These are phyloP conservation scores for Stenurella melanura DNA, from an alignment of 2,888 invertebrate species.

Conservation along the genomic window DNA sequence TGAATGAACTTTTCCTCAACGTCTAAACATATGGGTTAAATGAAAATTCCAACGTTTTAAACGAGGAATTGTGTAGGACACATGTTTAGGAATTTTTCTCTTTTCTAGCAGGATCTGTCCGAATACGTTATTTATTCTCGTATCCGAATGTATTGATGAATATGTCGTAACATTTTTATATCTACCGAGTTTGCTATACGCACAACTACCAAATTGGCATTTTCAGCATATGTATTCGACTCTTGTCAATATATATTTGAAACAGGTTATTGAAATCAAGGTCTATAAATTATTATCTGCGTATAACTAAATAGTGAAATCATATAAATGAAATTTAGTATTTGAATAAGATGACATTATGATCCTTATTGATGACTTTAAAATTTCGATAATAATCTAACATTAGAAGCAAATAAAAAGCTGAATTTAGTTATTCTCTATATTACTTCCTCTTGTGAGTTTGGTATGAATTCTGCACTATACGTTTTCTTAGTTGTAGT, in stretches of 20 bases:
- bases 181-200: background rate
- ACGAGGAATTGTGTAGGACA: conserved; percentile 39
- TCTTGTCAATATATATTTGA: background rate
- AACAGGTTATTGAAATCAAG: background rate
- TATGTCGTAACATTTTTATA: background rate
- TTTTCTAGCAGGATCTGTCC: background rate
- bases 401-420: no score
- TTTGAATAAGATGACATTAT: no score
- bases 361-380: no score
- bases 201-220: background rate
- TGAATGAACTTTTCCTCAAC: conserved; percentile 73
- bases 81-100: conserved; percentile 29
- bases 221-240: background rate
- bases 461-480: no score
- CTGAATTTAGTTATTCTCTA: no score
- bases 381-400: no score
- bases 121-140: background rate
- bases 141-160: conserved; percentile 1
- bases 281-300: background rate
- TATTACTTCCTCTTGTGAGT: no score
- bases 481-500: no score
- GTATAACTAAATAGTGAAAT: no score
- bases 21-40: conserved; percentile 71
- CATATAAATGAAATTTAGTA: no score
- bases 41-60: conserved; percentile 62